These are phyloP conservation scores for Rhyacophila evoluta DNA, from an alignment of 2,888 invertebrate genomes.

Conservation along the genomic window DNA sequence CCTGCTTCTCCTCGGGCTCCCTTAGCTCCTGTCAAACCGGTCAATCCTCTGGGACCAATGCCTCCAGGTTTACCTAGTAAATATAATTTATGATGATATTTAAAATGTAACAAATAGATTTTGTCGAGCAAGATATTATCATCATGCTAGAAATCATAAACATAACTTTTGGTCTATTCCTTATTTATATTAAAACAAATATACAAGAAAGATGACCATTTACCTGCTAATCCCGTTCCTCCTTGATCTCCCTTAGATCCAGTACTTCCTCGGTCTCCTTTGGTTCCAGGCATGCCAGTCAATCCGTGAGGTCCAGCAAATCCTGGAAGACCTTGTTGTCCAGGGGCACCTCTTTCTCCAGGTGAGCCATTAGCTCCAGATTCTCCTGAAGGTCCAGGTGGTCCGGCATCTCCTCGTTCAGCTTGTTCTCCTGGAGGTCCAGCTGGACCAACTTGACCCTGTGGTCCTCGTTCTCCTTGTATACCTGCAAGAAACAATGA, in stretches of 20 bases:
- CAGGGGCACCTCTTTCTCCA: conserved; percentile 81
- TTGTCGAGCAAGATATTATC: no score
- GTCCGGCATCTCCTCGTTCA: conserved; percentile 82
- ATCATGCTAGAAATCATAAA: no score
- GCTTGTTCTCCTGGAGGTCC: conserved; percentile 87
- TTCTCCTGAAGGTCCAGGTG: conserved; percentile 78
- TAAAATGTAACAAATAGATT: no score
- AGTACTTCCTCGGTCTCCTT: conserved; percentile 79
- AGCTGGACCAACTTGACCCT: conserved; percentile 79
- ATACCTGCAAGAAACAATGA: no score
- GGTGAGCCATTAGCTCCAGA: conserved; percentile 79
- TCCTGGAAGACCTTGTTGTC: conserved; percentile 78
- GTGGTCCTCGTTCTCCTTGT: conserved; percentile 81
- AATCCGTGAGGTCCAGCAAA: conserved; percentile 77
- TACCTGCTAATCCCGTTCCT: conserved; percentile 72
- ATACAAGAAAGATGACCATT: no score
- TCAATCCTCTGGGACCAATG: conserved; percentile 72
- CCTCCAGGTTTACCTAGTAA: conserved; percentile 73
- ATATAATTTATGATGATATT: neutral
- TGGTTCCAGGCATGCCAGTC: conserved; percentile 77
- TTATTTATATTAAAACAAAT: no score
- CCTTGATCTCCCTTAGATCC: conserved; percentile 84
- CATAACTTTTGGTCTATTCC: no score
- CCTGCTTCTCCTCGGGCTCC: conserved; percentile 83
- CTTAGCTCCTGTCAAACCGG: conserved; percentile 77